phyloP scores from a whole-genome alignment of 2,113 vertebrate species.

The Otus sunia region DNA sequence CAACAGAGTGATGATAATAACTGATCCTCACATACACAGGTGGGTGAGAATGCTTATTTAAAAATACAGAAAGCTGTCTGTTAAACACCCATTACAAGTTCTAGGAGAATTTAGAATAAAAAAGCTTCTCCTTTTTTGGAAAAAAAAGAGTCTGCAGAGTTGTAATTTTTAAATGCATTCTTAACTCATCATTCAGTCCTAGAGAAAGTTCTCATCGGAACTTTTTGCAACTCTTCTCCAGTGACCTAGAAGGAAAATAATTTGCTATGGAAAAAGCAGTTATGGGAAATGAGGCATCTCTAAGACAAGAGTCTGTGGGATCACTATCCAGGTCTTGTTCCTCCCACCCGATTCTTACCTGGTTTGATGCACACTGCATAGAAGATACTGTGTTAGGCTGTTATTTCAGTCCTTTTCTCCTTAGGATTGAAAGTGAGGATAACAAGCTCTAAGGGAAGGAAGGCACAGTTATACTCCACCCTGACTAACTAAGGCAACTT shows the following conservation, averaged over 20 bases:
- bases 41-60: background rate
- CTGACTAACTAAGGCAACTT: background rate
- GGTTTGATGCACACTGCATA: background rate
- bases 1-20: background rate
- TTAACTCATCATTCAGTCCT: background rate
- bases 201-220: background rate
- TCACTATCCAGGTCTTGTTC: background rate
- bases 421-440: background rate
- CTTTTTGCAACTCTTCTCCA: background rate
- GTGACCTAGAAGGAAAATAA: background rate
- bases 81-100: background rate
- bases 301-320: background rate
- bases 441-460: background rate
- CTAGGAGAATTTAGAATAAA: background rate
- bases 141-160: background rate
- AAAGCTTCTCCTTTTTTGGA: background rate
- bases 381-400: background rate
- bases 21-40: background rate
- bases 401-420: background rate
- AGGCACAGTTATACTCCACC: background rate
- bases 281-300: background rate
- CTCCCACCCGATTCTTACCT: background rate
- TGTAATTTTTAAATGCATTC: background rate
- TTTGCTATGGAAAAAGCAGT: background rate
- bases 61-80: background rate